Evolutionary conservation across 2,888 invertebrate species (phyloP), one percentile per base, ranked within the genome.

Genomic region (Ophraella communa): DNA sequence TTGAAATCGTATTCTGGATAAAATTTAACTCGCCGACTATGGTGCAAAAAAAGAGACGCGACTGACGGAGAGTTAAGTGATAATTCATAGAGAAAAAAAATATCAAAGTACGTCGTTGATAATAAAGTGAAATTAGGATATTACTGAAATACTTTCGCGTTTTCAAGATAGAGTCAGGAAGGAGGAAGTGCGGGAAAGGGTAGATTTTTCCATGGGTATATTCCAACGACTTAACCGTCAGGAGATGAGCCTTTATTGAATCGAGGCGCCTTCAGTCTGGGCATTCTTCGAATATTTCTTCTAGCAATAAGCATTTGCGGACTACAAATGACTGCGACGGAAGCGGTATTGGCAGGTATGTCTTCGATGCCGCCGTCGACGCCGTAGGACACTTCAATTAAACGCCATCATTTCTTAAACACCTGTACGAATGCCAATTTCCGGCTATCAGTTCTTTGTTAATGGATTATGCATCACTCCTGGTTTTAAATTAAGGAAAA

Each of bases 181-280:
- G 33, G 56, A 33, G 51, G 35, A 58, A 33, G 56, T 45, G 61
- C 20, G 62, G 62, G 35, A 33, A 52, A 11, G 33, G 59, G 58
- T 47, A 51, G 64, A 53, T 53, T 58, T 58, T 64, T 69, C 56
- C 63, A 60, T 57, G 68, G 63, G 61, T 65, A 63, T 67, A 63
- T 67, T 65, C 67, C 65, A 14, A 23, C 59, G 58, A 66, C 73
- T 71, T 64, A 67, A 52, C 60, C 61, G 54, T 66, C 67, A 64
- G 24, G 70, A 71, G 76, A 74, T 73, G 75, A 72, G 73, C 74
- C 72, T 76, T 78, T 79, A 79, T 79, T 78, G 78, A 74, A 77
- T 77, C 75, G 76, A 73, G 73, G 71, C 72, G 77, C 73, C 73
- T 69, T 69, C 55, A 70, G 73, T 71, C 76, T 74, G 71, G 72